A percentile compares a stretch with the other conserved stretches of the same genome.
phyloP scores from a whole-genome alignment of 2,888 invertebrate species.

The Eristalis arbustorum region DNA sequence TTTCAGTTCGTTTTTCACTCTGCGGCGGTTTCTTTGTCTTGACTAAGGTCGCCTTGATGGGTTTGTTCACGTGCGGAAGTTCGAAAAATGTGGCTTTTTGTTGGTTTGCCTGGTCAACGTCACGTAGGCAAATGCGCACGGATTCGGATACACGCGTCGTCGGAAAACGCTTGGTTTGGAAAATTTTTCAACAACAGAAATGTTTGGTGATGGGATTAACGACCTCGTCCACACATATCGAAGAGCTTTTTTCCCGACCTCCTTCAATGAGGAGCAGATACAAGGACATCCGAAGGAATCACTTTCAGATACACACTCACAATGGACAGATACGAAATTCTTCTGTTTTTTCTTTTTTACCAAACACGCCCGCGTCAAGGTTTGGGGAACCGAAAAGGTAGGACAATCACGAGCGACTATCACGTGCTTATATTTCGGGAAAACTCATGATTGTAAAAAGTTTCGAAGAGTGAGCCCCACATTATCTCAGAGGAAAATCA shows the following conservation, averaged over 20 bases:
- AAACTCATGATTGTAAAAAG: background rate
- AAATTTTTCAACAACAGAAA: background rate
- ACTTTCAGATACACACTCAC: background rate
- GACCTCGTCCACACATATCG: background rate
- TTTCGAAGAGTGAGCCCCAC: background rate
- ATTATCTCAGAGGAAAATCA: conserved; percentile 7
- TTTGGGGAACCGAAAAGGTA: conserved; percentile 6
- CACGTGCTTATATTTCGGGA: conserved; percentile 28
- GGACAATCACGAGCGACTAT: conserved; percentile 41
- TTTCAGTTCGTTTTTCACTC: background rate
- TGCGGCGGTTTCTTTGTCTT: background rate
- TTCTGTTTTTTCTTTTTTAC: background rate
- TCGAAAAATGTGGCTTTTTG: background rate
- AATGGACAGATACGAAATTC: background rate
- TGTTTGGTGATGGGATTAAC: background rate
- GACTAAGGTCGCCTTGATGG: conserved; percentile 31
- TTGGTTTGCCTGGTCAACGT: conserved; percentile 22
- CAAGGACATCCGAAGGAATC: background rate
- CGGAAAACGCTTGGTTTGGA: conserved; percentile 26
- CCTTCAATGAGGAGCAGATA: background rate
- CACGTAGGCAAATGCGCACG: conserved; percentile 29
- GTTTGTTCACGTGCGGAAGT: conserved; percentile 32
- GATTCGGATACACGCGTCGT: background rate
- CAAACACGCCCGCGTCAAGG: background rate
- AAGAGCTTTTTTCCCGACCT: background rate